Percentiles rank a stretch among this genome's conserved stretches.
Evolutionary conservation across 2,888 invertebrate genomes (phyloP).

Genomic region (Sphecodes monilicornis): DNA sequence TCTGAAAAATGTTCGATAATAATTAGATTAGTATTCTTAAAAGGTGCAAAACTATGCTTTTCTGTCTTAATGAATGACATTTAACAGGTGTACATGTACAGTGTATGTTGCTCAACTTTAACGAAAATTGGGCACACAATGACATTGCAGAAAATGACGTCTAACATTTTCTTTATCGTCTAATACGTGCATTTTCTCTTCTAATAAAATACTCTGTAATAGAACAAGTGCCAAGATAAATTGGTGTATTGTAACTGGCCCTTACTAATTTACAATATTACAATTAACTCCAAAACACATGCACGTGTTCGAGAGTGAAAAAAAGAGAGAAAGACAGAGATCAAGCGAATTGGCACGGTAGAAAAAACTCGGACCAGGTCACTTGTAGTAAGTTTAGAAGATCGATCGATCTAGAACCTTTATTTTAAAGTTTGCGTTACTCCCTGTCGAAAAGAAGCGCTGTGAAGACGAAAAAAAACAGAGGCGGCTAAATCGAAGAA

Average conservation of each 20-base stretch:
- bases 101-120: no score
- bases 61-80: no score
- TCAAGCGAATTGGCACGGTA: constrained; percentile 28
- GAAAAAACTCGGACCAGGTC: constrained; percentile 56
- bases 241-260: not conserved
- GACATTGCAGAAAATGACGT: no score
- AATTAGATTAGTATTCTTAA: no score
- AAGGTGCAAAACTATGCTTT: no score
- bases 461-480: not conserved
- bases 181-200: not conserved
- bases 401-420: constrained; percentile 46
- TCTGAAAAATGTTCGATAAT: no score
- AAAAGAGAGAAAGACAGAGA: not conserved
- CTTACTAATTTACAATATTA: not conserved
- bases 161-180: no score
- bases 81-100: no score
- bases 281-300: no score
- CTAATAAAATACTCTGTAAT: not conserved
- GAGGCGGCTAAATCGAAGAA: not conserved
- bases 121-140: no score
- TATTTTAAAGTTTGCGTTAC: constrained; percentile 25
- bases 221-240: not conserved
- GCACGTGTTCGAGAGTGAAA: not conserved
- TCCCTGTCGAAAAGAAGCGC: not conserved
- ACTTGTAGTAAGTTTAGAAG: constrained; percentile 63